phyloP scores from a whole-genome alignment of 2,888 invertebrate species.

The Athrips mouffetella region DNA sequence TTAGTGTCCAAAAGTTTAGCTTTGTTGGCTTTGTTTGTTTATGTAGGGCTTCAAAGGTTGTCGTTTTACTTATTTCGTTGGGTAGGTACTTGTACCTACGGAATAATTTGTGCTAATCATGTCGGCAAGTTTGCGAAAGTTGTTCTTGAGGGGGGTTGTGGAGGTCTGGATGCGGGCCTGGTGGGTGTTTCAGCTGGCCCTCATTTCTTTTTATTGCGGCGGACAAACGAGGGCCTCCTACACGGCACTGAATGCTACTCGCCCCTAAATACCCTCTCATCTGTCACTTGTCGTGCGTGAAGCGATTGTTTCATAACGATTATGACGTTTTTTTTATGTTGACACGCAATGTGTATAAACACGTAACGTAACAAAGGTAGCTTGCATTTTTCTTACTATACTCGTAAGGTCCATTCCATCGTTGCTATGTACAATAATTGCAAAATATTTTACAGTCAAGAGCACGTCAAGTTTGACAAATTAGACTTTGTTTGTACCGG shows the following conservation, averaged over 20 bases:
- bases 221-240: conserved; percentile 5
- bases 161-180: conserved; percentile 3
- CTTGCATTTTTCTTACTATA: background rate
- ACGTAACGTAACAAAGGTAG: background rate
- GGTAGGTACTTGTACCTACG: no score
- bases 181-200: conserved; percentile 7
- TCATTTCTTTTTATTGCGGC: conserved; percentile 11
- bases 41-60: background rate
- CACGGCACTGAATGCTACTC: conserved; percentile 4
- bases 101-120: background rate
- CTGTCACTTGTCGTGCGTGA: conserved; percentile 24
- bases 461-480: no score
- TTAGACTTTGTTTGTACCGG: no score
- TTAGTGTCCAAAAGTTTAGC: background rate
- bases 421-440: no score
- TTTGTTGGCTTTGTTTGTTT: background rate
- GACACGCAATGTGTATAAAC: background rate
- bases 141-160: no score
- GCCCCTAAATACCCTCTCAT: conserved; percentile 7
- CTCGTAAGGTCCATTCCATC: no score
- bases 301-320: conserved; percentile 18
- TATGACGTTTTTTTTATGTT: conserved; percentile 9
- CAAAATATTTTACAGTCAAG: no score
- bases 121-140: no score
- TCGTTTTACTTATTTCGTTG: no score